Percentiles rank a stretch among this genome's conserved stretches.
Conservation (phyloP, 2,888 invertebrate genomes). For the Andrena minutula region DNA sequence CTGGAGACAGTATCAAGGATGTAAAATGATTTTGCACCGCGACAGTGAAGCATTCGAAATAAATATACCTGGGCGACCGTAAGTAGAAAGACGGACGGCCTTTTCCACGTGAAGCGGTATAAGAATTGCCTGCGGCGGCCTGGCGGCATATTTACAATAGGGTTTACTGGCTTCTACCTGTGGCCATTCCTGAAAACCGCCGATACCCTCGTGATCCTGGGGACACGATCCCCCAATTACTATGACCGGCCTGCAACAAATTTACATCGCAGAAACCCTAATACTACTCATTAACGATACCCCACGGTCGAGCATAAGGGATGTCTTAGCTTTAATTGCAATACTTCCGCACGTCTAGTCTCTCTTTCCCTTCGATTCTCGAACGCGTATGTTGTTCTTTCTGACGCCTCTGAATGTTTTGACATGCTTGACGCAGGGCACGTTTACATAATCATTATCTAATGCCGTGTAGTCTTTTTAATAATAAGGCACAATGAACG, state of each 20-base stretch:
- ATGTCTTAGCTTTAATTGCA: not conserved
- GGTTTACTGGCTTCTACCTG: slow-evolving; percentile 95
- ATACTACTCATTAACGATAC: not conserved
- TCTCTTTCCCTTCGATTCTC: not conserved
- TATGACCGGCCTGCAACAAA: slow-evolving; percentile 90
- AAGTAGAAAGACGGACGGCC: slow-evolving; percentile 93
- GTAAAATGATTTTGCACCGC: not conserved
- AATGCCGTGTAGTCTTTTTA: slow-evolving; percentile 27
- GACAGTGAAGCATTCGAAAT: not conserved
- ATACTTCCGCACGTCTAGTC: not conserved
- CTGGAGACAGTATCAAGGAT: slow-evolving; percentile 70
- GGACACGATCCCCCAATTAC: slow-evolving; percentile 97
- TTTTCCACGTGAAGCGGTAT: slow-evolving; percentile 97
- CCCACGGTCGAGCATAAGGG: not conserved
- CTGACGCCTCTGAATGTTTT: not conserved
- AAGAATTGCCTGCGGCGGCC: slow-evolving; percentile 92
- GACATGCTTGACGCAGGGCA: not conserved
- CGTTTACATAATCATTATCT: slow-evolving; percentile 46
- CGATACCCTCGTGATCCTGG: slow-evolving; percentile 96
- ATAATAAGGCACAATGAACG: slow-evolving; percentile 46
- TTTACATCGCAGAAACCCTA: not conserved
- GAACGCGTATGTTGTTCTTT: not conserved
- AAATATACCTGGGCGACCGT: slow-evolving; percentile 92
- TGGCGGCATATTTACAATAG: slow-evolving; percentile 96
- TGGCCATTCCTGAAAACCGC: slow-evolving; percentile 98